Base-by-base conservation (phyloP, 2,888 invertebrate species). In the Sphecodes monilicornis region DNA sequence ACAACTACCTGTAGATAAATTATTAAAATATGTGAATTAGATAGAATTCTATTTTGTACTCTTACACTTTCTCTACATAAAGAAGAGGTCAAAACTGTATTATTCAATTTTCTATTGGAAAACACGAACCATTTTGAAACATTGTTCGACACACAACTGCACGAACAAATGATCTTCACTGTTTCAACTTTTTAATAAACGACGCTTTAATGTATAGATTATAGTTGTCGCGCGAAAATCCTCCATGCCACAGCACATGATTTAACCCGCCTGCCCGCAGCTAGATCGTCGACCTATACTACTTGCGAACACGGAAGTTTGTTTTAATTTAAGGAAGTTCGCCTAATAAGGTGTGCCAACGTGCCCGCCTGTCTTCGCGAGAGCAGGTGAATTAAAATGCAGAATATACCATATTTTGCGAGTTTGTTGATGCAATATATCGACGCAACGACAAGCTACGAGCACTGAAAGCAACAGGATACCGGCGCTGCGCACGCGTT, bases 301-400 rank as follows among this genome's bases (percentile, higher is more conserved):
- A 32, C 71, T 46, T 46, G 71, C 18, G 29, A 8, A 32, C 32
- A 10, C 10, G 26, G 16, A 57, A 57, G 26, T 57, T 57, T 26
- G 26, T 26, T 66, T 66, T 66, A 66, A 66, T 39, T 66, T 66
- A 66, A 36, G 66, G 22, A 66, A 66, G 36, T 66, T 36, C 22
- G 66, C 22, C 66, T 36, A 22, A 36, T 36, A 66, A 36, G 50
- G n/a, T 3, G n/a, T 10, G 22, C 22, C 50, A 50, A 22, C 50
- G 22, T 50, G 8, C 50, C 11, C n/a, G 36, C 22, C 22, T 10
- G 36, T 22, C 22, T 10, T 66, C 66, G 10, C 22, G 64, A 32
- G 2, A 26, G 29, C 4, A 10, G 66, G 36, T 18, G 22, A 36
- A 66, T 66, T 32, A 39, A 36, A 22, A 36, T 66, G 11, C 66